These are phyloP conservation scores for Aptenodytes forsteri DNA, from an alignment of 2,113 vertebrate genomes.

Conservation along the genomic window DNA sequence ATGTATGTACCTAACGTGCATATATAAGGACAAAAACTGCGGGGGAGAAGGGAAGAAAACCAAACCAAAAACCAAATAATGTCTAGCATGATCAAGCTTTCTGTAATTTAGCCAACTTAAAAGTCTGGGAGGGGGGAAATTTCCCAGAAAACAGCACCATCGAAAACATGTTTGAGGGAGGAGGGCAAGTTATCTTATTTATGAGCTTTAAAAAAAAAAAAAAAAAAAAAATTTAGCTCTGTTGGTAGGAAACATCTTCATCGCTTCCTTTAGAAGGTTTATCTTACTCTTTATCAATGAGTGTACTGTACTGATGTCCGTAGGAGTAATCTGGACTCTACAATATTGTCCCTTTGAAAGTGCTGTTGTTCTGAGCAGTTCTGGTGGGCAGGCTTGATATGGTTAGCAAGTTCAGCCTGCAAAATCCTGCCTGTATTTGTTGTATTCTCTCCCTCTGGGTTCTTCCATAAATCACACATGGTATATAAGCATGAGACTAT, in stretches of 20 bases:
- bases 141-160: neutral
- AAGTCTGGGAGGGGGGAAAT: neutral
- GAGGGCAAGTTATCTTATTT: neutral
- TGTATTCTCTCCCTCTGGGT: neutral
- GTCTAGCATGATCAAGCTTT: neutral
- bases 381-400: neutral
- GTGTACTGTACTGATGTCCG: neutral
- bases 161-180: neutral
- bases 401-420: neutral
- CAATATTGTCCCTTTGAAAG: neutral
- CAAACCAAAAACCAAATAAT: neutral
- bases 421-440: neutral
- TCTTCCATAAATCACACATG: neutral
- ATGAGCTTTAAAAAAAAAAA: neutral
- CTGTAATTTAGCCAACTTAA: neutral
- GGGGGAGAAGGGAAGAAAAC: neutral
- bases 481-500: neutral
- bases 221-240: neutral
- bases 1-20: rapidly evolving
- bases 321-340: neutral
- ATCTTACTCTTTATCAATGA: neutral
- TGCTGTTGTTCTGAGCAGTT: neutral
- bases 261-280: neutral
- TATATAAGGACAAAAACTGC: neutral
- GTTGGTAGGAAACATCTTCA: neutral